Percentiles rank a stretch among this genome's conserved stretches.
Evolutionary conservation across 35 echinoderm and acorn worm species (phyloP).

Genomic region (Ophiothrix spiculata): DNA sequence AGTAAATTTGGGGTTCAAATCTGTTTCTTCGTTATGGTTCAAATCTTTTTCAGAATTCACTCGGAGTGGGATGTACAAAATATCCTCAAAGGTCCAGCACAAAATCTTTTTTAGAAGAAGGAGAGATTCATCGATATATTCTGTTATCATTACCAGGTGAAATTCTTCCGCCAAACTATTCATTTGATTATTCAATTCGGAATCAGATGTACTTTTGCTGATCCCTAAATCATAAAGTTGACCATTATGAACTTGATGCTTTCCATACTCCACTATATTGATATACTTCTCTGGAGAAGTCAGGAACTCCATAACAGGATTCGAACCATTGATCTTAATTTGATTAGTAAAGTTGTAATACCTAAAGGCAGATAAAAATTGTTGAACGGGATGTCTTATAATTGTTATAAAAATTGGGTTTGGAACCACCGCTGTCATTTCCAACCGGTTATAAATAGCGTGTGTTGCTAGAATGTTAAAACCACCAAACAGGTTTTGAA

Average conservation of each 20-base stretch:
- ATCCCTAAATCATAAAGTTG: conserved; percentile 76
- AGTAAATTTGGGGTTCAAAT: neutral
- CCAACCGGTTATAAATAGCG: conserved; percentile 32
- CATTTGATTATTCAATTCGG: conserved; percentile 20
- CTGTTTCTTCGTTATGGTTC: no score
- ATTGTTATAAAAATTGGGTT: conserved; percentile 51
- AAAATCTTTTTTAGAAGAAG: conserved; percentile 31
- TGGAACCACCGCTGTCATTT: conserved; percentile 51
- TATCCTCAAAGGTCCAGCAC: conserved; percentile 50
- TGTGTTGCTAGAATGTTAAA: conserved; percentile 55
- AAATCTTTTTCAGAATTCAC: neutral
- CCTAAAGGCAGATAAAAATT: conserved; percentile 71
- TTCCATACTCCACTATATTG: conserved; percentile 21
- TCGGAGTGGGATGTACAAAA: conserved; percentile 19
- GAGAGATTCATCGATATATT: conserved; percentile 59
- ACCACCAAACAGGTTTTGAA: neutral
- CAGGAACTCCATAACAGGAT: conserved; percentile 40
- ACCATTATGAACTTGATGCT: conserved; percentile 57
- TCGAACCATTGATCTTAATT: conserved; percentile 16
- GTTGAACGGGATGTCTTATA: conserved; percentile 46
- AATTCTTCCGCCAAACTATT: conserved; percentile 33
- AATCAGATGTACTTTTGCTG: neutral
- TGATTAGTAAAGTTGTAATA: conserved; percentile 44
- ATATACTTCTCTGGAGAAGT: conserved; percentile 42
- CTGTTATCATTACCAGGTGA: conserved; percentile 41